Base-by-base conservation (phyloP, 2,797 vertebrate species). In the Sparidentex hasta region DNA sequence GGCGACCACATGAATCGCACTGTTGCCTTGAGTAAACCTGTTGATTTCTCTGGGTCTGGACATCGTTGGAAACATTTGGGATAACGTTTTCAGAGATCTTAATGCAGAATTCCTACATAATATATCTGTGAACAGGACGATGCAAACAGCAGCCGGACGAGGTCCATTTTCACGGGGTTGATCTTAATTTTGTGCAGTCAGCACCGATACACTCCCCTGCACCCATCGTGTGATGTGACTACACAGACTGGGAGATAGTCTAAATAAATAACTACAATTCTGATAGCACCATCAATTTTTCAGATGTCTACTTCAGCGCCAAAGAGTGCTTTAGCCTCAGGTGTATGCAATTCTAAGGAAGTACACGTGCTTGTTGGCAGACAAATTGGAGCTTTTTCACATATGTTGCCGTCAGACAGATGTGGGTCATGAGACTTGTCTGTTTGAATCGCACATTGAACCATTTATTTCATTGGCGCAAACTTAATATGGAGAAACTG, bases 181-280 rank as follows among this genome's bases (percentile, higher is more conserved):
- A 80, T 72, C 63, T 63, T 44, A 59, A 64, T 67, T 52, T 59
- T n/a, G 33, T 33, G 6, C 33, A 8, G 33, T 68, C 59, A 66
- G 63, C 58, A 63, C 18, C 17, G 44, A 57, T 50, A 7, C 67
- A 47, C 43, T 78, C 27, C 8, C 41, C 52, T 78, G 44, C 33
- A 38, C 20, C 51, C 56, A 46, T 55, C n/a, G 43, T 69, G 48
- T 25, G 44, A 57, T 64, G 29, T 73, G 44, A 65, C 62, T 33
- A 25, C 63, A 69, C 55, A 41, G 38, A 23, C 46, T 73, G 50
- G 16, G 23, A 54, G 25, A 72, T 67, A 71, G 46, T 71, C 66
- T 70, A 67, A 71, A 68, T 65, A 80, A 80, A 78, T 73, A 72
- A 59, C 50, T 41, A 59, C 33, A 57, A 66, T 51, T 71, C n/a